These are phyloP conservation scores for Piprites chloris DNA, from an alignment of 2,113 vertebrate species.

Conservation along the genomic window DNA sequence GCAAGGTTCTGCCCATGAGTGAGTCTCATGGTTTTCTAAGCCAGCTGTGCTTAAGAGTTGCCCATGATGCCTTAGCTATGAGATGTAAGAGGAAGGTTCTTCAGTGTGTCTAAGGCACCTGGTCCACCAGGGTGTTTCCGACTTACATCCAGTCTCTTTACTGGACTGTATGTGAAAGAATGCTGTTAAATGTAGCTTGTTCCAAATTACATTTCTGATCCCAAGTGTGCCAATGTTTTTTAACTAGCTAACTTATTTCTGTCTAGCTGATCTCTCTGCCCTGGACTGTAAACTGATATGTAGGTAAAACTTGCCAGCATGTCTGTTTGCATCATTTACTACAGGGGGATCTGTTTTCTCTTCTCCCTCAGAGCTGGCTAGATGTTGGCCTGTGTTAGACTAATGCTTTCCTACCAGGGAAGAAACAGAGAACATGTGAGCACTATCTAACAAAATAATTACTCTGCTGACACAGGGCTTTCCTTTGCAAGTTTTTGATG, in stretches of 20 bases:
- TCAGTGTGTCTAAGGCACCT: not conserved
- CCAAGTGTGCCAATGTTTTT: not conserved
- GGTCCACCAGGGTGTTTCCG: not conserved
- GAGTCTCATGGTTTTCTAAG: fast-evolving
- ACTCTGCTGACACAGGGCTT: not conserved
- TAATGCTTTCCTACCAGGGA: not conserved
- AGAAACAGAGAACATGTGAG: not conserved
- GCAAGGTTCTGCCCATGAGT: not conserved
- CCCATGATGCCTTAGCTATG: not conserved
- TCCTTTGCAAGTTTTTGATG: constrained; percentile 88
- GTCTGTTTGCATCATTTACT: not conserved
- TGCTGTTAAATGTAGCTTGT: not conserved
- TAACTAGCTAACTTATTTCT: not conserved
- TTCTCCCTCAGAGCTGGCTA: not conserved
- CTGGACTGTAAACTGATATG: not conserved
- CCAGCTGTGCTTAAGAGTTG: not conserved
- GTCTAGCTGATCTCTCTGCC: not conserved
- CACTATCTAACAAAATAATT: not conserved
- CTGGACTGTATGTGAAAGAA: not conserved
- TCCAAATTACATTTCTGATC: not conserved
- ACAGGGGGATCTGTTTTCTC: not conserved
- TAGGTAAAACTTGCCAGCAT: not conserved
- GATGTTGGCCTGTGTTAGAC: not conserved
- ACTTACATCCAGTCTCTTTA: not conserved
- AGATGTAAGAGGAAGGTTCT: not conserved